Evolutionary conservation across 1,140 invertebrate genomes (phyloP).

Genomic region (Drosophila ohnishii): DNA sequence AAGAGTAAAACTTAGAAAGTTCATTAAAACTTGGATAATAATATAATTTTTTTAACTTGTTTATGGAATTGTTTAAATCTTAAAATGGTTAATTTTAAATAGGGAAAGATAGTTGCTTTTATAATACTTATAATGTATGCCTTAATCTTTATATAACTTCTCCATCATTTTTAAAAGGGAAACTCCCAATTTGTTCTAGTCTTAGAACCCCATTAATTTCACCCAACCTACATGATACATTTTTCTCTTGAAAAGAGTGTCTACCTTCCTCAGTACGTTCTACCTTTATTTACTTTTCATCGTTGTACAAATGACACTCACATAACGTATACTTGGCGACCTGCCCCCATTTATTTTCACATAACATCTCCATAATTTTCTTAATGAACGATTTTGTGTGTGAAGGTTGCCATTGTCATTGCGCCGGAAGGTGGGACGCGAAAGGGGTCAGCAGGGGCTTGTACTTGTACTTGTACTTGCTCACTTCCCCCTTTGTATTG

Average conservation of each 20-base stretch:
- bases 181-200: background rate
- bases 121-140: no score
- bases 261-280: background rate
- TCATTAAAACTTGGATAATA: no score
- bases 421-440: background rate
- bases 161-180: background rate
- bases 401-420: constrained; percentile 78
- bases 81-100: no score
- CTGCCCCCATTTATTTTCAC: constrained; percentile 34
- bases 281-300: constrained; percentile 5
- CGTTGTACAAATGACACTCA: constrained; percentile 9
- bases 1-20: no score
- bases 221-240: background rate
- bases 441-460: constrained; percentile 25
- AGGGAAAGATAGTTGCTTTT: no score
- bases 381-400: constrained; percentile 81
- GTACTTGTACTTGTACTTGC: background rate
- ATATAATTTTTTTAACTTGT: no score
- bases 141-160: no score
- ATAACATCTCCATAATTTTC: constrained; percentile 70
- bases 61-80: no score
- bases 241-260: no score
- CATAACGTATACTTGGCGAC: constrained; percentile 14
- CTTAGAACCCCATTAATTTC: background rate
- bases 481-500: background rate